Percentiles rank a stretch among this genome's conserved stretches.
These are phyloP conservation scores for Oophaga sylvatica DNA, from an alignment of 2,797 vertebrate species.

Conservation along the genomic window DNA sequence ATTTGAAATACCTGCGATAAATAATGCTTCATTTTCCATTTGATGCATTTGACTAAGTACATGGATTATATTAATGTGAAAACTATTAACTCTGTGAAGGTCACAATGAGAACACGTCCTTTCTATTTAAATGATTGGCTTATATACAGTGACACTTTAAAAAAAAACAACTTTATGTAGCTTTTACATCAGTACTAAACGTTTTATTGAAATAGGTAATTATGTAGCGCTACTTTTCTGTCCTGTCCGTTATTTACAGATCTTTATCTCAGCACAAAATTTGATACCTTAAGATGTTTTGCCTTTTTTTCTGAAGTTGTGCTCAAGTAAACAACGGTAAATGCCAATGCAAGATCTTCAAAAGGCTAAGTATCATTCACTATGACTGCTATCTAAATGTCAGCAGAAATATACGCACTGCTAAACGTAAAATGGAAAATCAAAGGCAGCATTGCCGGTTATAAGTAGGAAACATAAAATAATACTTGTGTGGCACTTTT, in stretches of 20 bases:
- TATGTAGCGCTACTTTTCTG: not conserved
- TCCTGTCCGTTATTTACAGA: not conserved
- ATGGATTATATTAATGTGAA: not conserved
- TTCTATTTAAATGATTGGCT: not conserved
- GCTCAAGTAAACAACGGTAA: conserved; percentile 8
- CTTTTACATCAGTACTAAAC: not conserved
- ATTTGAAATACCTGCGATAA: not conserved
- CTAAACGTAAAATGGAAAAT: not conserved
- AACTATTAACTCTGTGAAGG: not conserved
- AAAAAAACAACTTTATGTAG: not conserved
- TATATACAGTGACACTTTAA: not conserved
- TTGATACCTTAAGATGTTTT: not conserved
- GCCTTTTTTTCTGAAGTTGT: not conserved
- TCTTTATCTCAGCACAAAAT: not conserved
- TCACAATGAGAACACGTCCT: not conserved
- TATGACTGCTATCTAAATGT: conserved; percentile 24
- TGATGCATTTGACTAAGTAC: not conserved
- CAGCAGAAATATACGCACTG: conserved; percentile 16
- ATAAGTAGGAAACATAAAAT: not conserved
- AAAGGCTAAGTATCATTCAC: conserved; percentile 29
- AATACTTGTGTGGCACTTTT: not conserved
- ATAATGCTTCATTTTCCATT: not conserved
- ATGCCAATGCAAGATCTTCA: conserved; percentile 30
- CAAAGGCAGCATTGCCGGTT: not conserved
- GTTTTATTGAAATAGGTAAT: not conserved